phyloP scores from a whole-genome alignment of 1,140 invertebrate genomes.

The Mactra quadrangularis region DNA sequence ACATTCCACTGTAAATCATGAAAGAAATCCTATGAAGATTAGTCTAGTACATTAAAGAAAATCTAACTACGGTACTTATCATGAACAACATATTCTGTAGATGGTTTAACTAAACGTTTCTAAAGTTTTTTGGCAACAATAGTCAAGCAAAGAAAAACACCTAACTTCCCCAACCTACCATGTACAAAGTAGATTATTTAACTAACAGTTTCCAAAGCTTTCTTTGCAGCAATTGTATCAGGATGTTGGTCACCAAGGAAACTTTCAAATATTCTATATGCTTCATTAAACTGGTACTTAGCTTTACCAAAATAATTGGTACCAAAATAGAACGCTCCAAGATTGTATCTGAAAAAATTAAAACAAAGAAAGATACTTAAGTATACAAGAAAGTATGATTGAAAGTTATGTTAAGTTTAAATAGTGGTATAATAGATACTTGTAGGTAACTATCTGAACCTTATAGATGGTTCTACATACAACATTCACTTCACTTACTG shows the following conservation, averaged over 20 bases:
- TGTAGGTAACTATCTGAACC: neutral
- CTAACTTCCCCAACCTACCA: too few species aligned
- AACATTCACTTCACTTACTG: neutral
- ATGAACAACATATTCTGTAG: too few species aligned
- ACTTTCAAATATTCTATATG: constrained; percentile 60
- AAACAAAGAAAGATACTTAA: too few species aligned
- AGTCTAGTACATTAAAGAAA: too few species aligned
- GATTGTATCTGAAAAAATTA: constrained; percentile 69
- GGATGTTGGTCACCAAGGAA: constrained; percentile 71
- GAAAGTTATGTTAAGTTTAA: neutral
- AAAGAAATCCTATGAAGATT: too few species aligned
- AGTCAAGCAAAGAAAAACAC: too few species aligned
- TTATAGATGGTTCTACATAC: neutral
- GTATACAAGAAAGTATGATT: too few species aligned
- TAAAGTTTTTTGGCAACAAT: too few species aligned
- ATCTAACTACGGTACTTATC: too few species aligned
- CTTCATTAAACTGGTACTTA: constrained; percentile 70
- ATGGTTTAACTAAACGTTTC: too few species aligned
- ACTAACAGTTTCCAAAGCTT: constrained; percentile 60
- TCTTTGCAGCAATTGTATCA: constrained; percentile 63
- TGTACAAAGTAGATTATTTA: too few species aligned
- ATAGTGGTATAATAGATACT: neutral
- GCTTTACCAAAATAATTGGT: constrained; percentile 71
- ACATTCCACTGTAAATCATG: too few species aligned
- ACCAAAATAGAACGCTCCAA: constrained; percentile 73